These are phyloP conservation scores for Jaculus jaculus DNA, from an alignment of 2,113 vertebrate genomes.

Conservation along the genomic window DNA sequence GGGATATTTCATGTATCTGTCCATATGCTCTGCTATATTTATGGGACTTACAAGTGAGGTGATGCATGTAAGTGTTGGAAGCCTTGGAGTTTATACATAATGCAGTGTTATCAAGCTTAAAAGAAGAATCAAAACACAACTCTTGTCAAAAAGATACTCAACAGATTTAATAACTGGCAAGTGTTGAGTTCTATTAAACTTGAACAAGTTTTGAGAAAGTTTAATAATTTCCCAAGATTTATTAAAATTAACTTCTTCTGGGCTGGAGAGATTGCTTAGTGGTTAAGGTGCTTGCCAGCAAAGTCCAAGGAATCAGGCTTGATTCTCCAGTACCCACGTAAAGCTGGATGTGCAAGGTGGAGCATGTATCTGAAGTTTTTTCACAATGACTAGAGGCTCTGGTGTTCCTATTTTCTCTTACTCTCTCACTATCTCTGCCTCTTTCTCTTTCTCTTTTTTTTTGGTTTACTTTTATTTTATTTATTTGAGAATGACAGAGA, in stretches of 20 bases:
- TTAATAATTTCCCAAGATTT: background rate
- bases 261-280: too few relatives aligned
- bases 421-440: too few relatives aligned
- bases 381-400: too few relatives aligned
- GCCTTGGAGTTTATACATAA: constrained; percentile 51
- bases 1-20: constrained; percentile 20
- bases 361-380: too few relatives aligned
- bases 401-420: too few relatives aligned
- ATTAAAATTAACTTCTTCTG: background rate
- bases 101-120: constrained; percentile 47
- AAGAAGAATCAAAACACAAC: constrained; percentile 54
- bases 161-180: background rate
- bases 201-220: background rate
- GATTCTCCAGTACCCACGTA: too few relatives aligned
- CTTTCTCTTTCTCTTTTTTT: too few relatives aligned
- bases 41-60: constrained; percentile 54
- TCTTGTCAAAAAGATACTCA: constrained; percentile 31
- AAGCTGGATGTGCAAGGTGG: too few relatives aligned
- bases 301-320: too few relatives aligned
- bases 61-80: background rate
- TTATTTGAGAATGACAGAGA: too few relatives aligned
- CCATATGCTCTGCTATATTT: constrained; percentile 62
- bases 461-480: too few relatives aligned
- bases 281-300: too few relatives aligned
- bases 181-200: constrained; percentile 4